Evolutionary conservation across 1,140 invertebrate species (phyloP).

Genomic region (Apis mellifera): Amel_HAv3.1 CM009939.2:5808001-5808500

Average conservation of each 20-base stretch:
- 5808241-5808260: neutral
- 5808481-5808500: slow-evolving; percentile 63
- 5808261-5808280: neutral
- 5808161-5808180: neutral
- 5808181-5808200: neutral
- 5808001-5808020: neutral
- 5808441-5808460: slow-evolving; percentile 62
- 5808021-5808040: neutral
- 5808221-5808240: neutral
- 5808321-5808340: neutral
- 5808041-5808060: neutral
- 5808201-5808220: neutral
- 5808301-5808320: neutral
- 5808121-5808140: neutral
- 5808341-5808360: slow-evolving; percentile 11
- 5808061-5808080: neutral
- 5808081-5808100: neutral
- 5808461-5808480: slow-evolving; percentile 41
- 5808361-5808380: slow-evolving; percentile 34
- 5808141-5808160: too few relatives aligned
- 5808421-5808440: slow-evolving; percentile 72
- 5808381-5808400: slow-evolving; percentile 76
- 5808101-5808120: neutral
- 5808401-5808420: slow-evolving; percentile 76
- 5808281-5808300: neutral